Percentiles rank a stretch among this genome's conserved stretches.
These are phyloP conservation scores for Eolophus roseicapilla DNA, from an alignment of 2,113 vertebrate species.

Conservation along the genomic window DNA sequence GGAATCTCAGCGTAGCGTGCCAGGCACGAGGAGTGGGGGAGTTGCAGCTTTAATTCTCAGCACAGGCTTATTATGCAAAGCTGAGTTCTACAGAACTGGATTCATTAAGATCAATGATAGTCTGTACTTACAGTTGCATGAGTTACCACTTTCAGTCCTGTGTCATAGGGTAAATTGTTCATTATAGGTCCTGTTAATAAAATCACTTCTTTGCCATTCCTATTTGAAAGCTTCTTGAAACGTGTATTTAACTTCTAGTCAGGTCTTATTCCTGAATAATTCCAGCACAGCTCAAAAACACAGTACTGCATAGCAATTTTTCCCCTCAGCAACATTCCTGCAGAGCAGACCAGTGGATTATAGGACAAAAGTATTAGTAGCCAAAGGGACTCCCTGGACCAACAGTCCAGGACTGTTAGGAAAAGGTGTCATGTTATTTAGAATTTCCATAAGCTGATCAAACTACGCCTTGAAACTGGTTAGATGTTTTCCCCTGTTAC, in stretches of 20 bases:
- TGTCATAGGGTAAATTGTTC: neutral
- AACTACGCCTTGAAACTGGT: neutral
- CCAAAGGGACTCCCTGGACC: neutral
- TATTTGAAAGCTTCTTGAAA: neutral
- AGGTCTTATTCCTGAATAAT: neutral
- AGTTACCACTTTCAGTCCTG: neutral
- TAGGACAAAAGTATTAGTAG: rapidly evolving
- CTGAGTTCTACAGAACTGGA: neutral
- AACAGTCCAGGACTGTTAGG: neutral
- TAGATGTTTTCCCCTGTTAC: neutral
- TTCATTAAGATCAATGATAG: neutral
- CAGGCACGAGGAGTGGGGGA: neutral
- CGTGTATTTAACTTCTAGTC: neutral
- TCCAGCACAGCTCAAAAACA: neutral
- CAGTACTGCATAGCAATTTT: neutral
- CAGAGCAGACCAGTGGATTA: neutral
- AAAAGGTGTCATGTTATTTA: neutral
- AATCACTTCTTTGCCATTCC: neutral
- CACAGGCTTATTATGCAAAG: neutral
- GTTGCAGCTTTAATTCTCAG: neutral
- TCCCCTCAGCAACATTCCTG: neutral
- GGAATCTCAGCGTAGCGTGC: neutral
- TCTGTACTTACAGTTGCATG: neutral
- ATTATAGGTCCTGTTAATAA: neutral
- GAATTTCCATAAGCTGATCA: neutral